Percentiles rank a stretch among this genome's conserved stretches.
These are phyloP conservation scores for Poecilia picta DNA, from an alignment of 2,797 vertebrate species.

Conservation along the genomic window DNA sequence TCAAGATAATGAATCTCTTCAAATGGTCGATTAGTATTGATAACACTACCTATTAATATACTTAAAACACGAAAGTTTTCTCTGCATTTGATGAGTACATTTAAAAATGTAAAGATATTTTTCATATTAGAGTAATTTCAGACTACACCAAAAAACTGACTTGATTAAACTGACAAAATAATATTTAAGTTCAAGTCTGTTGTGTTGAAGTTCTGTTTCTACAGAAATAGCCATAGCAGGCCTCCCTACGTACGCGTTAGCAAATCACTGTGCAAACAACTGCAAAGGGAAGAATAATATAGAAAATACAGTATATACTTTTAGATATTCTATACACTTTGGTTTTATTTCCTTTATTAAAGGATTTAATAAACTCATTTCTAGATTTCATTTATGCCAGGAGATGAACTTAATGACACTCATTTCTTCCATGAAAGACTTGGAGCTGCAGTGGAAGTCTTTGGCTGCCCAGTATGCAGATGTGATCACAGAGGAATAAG, in stretches of 20 bases:
- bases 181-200: neutral
- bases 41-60: too few species aligned
- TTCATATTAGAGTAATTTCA: neutral
- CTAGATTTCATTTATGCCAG: neutral
- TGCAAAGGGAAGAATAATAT: neutral
- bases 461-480: constrained; percentile 37
- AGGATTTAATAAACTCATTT: neutral
- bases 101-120: neutral
- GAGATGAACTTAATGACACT: neutral
- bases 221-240: neutral
- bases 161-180: neutral
- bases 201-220: too few species aligned
- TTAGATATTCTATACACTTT: neutral
- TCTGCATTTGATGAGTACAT: neutral
- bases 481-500: constrained; percentile 59
- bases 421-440: neutral
- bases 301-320: neutral
- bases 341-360: neutral
- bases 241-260: too few species aligned
- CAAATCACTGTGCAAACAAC: neutral
- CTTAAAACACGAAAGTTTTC: too few species aligned
- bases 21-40: too few species aligned
- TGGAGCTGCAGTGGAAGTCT: constrained; percentile 17
- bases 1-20: too few species aligned
- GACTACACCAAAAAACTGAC: neutral